Conservation (phyloP, 2,797 vertebrate genomes). For the Rhodeus uyekii region DNA sequence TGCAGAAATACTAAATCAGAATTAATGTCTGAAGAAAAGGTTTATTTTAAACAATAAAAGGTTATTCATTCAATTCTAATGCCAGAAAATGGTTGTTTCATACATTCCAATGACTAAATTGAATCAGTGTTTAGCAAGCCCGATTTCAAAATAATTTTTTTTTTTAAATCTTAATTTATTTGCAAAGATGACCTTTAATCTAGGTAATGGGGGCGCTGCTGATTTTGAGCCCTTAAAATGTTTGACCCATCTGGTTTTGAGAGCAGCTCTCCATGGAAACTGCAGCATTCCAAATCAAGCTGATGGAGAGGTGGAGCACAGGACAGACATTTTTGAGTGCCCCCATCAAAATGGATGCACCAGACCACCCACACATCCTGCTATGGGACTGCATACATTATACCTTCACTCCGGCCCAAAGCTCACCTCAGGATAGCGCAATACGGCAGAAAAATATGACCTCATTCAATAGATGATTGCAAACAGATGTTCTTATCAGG, state of each 20-base stretch:
- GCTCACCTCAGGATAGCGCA: slow-evolving; percentile 56
- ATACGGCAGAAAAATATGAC: slow-evolving; percentile 64
- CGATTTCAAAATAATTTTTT: neutral
- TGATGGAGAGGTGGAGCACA: slow-evolving; percentile 54
- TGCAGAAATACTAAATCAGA: neutral
- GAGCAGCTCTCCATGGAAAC: slow-evolving; percentile 25
- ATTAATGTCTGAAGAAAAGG: neutral
- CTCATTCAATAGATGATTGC: slow-evolving; percentile 66
- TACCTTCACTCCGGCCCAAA: slow-evolving; percentile 51
- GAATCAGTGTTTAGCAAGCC: neutral
- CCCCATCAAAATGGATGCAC: slow-evolving; percentile 57
- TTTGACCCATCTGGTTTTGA: slow-evolving; percentile 28
- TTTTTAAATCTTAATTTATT: neutral
- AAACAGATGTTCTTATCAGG: slow-evolving; percentile 72
- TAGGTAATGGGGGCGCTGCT: neutral
- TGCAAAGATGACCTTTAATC: neutral
- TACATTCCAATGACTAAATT: neutral
- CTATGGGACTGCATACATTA: slow-evolving; percentile 63
- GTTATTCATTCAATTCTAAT: neutral
- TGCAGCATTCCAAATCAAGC: slow-evolving; percentile 53
- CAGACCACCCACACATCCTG: slow-evolving; percentile 61
- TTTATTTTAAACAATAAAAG: neutral
- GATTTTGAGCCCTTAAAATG: slow-evolving; percentile 1
- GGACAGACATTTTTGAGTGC: slow-evolving; percentile 47
- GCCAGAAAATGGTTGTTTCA: neutral